A percentile compares a stretch with the other conserved stretches of the same genome.
Conservation (phyloP, 2,888 invertebrate genomes). For the Eurois occulta region DNA sequence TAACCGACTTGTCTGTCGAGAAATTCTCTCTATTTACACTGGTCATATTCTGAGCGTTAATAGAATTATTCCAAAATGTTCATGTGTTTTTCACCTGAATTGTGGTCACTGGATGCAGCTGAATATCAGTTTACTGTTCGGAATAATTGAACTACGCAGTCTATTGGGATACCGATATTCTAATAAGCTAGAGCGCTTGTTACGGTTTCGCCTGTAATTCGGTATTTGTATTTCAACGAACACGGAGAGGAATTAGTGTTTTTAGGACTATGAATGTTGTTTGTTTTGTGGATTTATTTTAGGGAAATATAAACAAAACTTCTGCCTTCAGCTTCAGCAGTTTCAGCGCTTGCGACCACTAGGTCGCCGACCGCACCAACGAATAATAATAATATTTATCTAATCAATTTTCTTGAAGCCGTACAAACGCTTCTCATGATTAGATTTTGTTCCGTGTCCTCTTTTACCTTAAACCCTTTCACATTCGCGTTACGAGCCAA, state of each 20-base stretch:
- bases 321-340: too few relatives aligned
- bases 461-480: conserved; percentile 4
- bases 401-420: background rate
- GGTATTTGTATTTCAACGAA: background rate
- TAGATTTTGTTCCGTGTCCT: background rate
- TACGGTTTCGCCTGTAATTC: background rate
- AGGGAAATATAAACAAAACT: background rate
- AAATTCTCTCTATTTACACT: background rate
- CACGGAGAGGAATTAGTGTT: background rate
- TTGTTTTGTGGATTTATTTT: background rate
- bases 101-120: background rate
- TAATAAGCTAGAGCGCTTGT: background rate
- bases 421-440: background rate
- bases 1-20: too few relatives aligned
- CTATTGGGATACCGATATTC: background rate
- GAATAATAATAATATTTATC: background rate
- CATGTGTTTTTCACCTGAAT: background rate
- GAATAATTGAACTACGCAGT: background rate
- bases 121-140: background rate
- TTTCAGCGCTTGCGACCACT: background rate
- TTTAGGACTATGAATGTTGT: background rate
- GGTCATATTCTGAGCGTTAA: background rate
- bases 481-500: conserved; percentile 31
- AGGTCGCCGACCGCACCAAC: too few relatives aligned
- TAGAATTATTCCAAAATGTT: background rate